A percentile compares a stretch with the other conserved stretches of the same genome.
Evolutionary conservation across 2,113 vertebrate species (phyloP).

Genomic region (Anguilla rostrata): DNA sequence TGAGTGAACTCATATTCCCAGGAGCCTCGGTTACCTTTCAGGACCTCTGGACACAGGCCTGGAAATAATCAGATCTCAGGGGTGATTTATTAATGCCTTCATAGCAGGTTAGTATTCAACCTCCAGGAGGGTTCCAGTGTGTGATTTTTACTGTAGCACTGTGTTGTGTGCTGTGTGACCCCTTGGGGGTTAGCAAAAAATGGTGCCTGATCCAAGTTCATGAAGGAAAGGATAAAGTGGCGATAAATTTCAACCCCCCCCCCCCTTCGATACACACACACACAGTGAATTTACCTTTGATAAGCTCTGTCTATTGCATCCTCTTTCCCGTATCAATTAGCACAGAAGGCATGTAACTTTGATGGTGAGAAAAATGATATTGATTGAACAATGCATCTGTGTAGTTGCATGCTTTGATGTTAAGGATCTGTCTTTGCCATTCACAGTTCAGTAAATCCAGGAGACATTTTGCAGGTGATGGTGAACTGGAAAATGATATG

Average conservation of each 20-base stretch:
- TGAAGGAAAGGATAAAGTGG: constrained; percentile 21
- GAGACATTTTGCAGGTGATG: neutral
- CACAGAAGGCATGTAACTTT: neutral
- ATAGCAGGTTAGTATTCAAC: constrained; percentile 14
- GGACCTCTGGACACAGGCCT: constrained; percentile 52
- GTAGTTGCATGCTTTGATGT: neutral
- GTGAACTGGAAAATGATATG: neutral
- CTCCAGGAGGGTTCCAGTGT: constrained; percentile 25
- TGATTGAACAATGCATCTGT: neutral
- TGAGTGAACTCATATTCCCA: constrained; percentile 44
- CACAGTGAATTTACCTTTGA: constrained; percentile 10
- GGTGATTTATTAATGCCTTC: constrained; percentile 28
- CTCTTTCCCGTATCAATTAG: neutral
- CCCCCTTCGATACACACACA: no score
- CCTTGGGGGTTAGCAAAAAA: neutral
- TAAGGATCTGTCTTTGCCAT: neutral
- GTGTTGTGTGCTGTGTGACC: constrained; percentile 15
- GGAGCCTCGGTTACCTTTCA: constrained; percentile 53
- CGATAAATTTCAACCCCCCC: neutral
- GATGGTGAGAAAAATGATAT: neutral
- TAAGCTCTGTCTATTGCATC: neutral
- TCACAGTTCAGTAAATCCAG: neutral
- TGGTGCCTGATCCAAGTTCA: neutral
- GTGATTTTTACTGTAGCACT: neutral
- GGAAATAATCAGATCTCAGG: constrained; percentile 35